phyloP scores from a whole-genome alignment of 2,113 vertebrate genomes.

The Calidris pygmaea region DNA sequence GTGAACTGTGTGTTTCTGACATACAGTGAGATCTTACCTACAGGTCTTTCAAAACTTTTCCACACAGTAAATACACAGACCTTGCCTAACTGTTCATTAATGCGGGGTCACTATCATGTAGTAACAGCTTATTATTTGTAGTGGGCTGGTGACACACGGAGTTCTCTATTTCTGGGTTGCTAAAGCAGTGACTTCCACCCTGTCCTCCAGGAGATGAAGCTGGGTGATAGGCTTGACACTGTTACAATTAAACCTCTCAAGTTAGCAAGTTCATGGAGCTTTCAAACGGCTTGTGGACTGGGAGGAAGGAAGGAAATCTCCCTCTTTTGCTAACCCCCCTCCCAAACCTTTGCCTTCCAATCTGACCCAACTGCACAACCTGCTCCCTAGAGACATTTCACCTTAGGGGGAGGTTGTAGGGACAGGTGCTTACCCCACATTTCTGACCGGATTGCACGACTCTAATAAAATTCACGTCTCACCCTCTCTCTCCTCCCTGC shows the following conservation, averaged over 20 bases:
- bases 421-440: background rate
- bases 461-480: background rate
- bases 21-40: background rate
- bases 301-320: background rate
- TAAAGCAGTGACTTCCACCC: background rate
- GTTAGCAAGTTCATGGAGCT: background rate
- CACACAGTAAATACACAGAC: background rate
- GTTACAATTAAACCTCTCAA: background rate
- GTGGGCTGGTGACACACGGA: background rate
- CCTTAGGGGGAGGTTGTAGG: background rate
- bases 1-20: background rate
- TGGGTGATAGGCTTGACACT: background rate
- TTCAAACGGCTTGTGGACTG: background rate
- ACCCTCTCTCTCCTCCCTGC: too few relatives aligned
- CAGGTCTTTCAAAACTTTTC: background rate
- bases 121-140: background rate
- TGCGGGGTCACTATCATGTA: fast-evolving
- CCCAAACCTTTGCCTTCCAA: background rate
- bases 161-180: background rate
- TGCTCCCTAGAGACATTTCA: background rate
- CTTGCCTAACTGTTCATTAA: background rate
- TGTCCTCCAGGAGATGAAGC: background rate
- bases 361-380: background rate
- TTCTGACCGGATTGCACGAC: background rate
- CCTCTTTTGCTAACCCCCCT: fast-evolving